Base-by-base conservation (phyloP, 2,113 vertebrate genomes). In the Pangasianodon gigas region DNA sequence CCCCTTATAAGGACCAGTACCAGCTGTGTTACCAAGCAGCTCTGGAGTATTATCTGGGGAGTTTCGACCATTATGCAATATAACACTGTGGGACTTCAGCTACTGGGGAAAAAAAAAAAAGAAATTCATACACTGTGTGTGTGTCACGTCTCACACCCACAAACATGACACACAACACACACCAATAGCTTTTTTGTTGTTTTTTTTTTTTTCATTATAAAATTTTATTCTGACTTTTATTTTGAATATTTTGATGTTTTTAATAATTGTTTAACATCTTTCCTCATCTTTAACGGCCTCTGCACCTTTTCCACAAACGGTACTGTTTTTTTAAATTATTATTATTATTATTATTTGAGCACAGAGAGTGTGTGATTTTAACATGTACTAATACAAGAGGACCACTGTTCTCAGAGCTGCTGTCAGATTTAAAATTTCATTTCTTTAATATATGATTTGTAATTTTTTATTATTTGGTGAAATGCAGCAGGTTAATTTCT, bases 321-420 rank as follows among this genome's bases (percentile, higher is more conserved):
- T 95, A 93, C 88, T 62, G 87, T 85, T 67, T 77, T 75, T 83
- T 89, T 88, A 87, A 87, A 87, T 93, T 83, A 56, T 92, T 84
- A 60, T 90, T 89, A 91, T 93, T 51, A 88, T 92, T 93, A 89
- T 92, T 92, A 85, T 91, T 89, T 92, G 94, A 93, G 92, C 93
- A 94, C 90, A 93, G 92, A 91, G 85, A 83, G 90, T 87, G 90
- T 95, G 93, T 93, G 88, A 94, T 94, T 94, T 92, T 91, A 92
- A 93, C 93, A 95, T 89, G 92, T 93, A 93, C 94, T 95, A 94
- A 94, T 92, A 94, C 92, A 86, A 80, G 90, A 94, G 82, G 87
- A 94, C 91, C 85, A 60, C 6, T 90, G 93, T 94, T 94, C 91
- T 95, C 94, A 90, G 92, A 95, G 95, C 96, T 96, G 95, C 95